Evolutionary conservation across 1,140 invertebrate species (phyloP).

Genomic region (Orius insidiosus): DNA sequence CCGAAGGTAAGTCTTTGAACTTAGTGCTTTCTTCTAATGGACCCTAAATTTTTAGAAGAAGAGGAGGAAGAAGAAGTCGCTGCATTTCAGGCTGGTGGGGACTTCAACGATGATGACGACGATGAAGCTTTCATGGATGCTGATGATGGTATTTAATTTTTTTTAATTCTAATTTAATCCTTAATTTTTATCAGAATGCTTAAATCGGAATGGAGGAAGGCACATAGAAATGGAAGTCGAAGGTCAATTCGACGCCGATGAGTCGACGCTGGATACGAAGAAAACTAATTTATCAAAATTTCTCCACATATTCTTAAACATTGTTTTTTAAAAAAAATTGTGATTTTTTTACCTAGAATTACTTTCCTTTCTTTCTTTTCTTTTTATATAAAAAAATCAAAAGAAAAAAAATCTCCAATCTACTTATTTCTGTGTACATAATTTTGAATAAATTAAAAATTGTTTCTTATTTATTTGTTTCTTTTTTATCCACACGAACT

Average conservation of each 20-base stretch:
- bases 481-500: too few species aligned
- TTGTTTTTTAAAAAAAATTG: too few species aligned
- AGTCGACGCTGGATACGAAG: conserved; percentile 1
- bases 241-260: conserved; percentile 7
- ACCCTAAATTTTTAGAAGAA: conserved; percentile 6
- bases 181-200: background rate
- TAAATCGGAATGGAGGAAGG: background rate
- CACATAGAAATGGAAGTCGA: conserved; percentile 7
- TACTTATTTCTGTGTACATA: too few species aligned
- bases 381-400: too few species aligned
- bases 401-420: too few species aligned
- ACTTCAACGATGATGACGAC: conserved; percentile 4
- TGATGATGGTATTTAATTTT: conserved; percentile 6
- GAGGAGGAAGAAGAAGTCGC: conserved; percentile 6
- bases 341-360: too few species aligned
- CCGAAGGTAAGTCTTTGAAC: conserved; percentile 15
- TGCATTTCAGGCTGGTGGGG: too few species aligned
- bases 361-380: too few species aligned
- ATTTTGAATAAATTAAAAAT: too few species aligned
- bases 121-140: conserved; percentile 10
- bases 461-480: too few species aligned
- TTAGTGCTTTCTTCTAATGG: background rate
- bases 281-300: background rate
- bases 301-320: too few species aligned
- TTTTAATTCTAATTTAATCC: background rate